A percentile compares a stretch with the other conserved stretches of the same genome.
These are phyloP conservation scores for Esox masquinongy DNA, from an alignment of 2,797 vertebrate genomes.

Conservation along the genomic window DNA sequence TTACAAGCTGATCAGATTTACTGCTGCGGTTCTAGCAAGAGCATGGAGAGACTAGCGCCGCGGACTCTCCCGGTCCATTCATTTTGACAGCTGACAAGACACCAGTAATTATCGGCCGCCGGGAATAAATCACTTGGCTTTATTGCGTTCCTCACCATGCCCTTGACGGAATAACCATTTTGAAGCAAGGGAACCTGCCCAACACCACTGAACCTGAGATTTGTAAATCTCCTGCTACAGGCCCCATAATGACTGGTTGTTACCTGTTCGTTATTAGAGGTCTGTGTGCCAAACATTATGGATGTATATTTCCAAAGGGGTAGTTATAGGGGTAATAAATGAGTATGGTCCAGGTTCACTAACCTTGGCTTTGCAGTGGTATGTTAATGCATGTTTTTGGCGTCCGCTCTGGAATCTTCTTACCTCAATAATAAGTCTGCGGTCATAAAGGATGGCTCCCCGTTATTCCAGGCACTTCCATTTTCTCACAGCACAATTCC, in stretches of 20 bases:
- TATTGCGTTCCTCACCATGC: conserved; percentile 59
- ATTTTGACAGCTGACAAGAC: conserved; percentile 78
- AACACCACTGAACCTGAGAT: conserved; percentile 68
- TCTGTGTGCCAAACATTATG: conserved; percentile 80
- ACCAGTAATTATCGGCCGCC: conserved; percentile 83
- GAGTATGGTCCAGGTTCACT: conserved; percentile 73
- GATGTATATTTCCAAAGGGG: conserved; percentile 79
- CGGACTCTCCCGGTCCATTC: conserved; percentile 72
- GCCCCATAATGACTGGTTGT: conserved; percentile 81
- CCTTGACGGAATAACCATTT: conserved; percentile 79
- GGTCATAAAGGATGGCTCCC: conserved; percentile 40
- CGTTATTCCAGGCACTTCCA: conserved; percentile 24
- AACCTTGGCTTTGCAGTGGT: conserved; percentile 77
- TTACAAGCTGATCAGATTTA: conserved; percentile 74
- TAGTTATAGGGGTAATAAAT: conserved; percentile 80
- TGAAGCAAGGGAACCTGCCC: conserved; percentile 69
- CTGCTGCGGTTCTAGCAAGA: conserved; percentile 58
- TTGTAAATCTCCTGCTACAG: conserved; percentile 72
- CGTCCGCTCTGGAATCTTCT: conserved; percentile 73
- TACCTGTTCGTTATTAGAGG: conserved; percentile 81
- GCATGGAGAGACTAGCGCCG: conserved; percentile 64
- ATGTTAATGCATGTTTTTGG: conserved; percentile 84
- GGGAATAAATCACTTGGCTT: conserved; percentile 82
- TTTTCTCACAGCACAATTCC: conserved; percentile 34
- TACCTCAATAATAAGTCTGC: conserved; percentile 73